Evolutionary conservation across 1,140 invertebrate genomes (phyloP), one percentile per base, ranked within the genome.

Genomic region (Holotrichia oblita): DNA sequence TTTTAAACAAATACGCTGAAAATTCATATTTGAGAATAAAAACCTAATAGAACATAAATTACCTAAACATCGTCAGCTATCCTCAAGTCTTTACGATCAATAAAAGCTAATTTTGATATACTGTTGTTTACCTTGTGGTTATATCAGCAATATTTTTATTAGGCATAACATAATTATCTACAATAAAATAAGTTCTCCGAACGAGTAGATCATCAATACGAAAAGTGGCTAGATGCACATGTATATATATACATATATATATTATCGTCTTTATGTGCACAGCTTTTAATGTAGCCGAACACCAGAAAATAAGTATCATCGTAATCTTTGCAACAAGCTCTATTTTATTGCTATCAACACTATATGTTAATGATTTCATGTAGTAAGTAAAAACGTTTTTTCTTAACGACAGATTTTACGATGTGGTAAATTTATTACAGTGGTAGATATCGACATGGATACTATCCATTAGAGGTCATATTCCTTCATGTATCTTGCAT

Each of bases 41-140:
- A 55, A 55, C n/a, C 0, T 20, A 55, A 55, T 55, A n/a, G 48
- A 17, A 55, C 48, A 55, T 55, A 55, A 55, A 55, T 55, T 55
- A 55, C 48, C n/a, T 55, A n/a, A 55, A 55, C 48, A 55, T 55
- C 48, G n/a, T 55, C 17, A 55, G n/a, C 48, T 17, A 55, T 55
- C 14, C 14, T 55, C 14, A 55, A 17, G 17, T 55, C 17, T 55
- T 55, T 55, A 55, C 14, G 48, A 55, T 55, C 48, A 55, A 55
- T 55, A 55, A 55, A 55, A 55, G 48, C 48, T 55, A 55, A 55
- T 55, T 55, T 55, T 55, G 48, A 55, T 55, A 55, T 55, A 55
- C 48, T 55, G 48, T 55, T 17, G 48, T 55, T 55, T 55, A 55
- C 14, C 9, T 44, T 44, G 9, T 10, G 9, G 14, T 55, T 55